These are phyloP conservation scores for Drosophila subquinaria DNA, from an alignment of 2,888 invertebrate genomes.

Conservation along the genomic window DNA sequence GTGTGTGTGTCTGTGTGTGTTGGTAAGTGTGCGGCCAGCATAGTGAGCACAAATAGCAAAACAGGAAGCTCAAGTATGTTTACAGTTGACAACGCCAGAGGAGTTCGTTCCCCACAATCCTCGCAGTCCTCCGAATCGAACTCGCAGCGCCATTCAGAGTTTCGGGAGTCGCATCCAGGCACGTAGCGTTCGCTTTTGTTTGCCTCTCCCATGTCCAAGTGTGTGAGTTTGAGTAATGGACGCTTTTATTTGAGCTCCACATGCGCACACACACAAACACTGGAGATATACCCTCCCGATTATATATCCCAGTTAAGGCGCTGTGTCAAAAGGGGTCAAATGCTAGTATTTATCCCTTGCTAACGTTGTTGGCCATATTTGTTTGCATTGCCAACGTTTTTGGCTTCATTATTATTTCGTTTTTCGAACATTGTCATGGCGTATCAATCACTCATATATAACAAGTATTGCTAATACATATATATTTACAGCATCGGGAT, in stretches of 20 bases:
- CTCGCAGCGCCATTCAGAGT: constrained; percentile 21
- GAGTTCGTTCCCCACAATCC: constrained; percentile 3
- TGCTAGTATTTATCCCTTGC: constrained; percentile 56
- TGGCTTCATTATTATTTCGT: constrained; percentile 64
- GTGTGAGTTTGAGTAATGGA: constrained; percentile 77
- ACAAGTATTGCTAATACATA: background rate
- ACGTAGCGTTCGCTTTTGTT: constrained; percentile 65
- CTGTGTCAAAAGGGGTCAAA: constrained; percentile 83
- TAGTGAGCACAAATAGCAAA: constrained; percentile 74
- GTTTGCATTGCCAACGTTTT: constrained; percentile 63
- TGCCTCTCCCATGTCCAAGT: constrained; percentile 50
- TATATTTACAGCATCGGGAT: background rate
- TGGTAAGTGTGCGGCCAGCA: constrained; percentile 51
- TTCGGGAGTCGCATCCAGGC: constrained; percentile 48
- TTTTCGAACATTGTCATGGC: constrained; percentile 57
- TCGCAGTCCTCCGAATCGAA: constrained; percentile 1
- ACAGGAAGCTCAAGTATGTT: constrained; percentile 80
- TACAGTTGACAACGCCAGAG: constrained; percentile 80
- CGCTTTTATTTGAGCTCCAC: constrained; percentile 78
- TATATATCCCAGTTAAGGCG: constrained; percentile 32
- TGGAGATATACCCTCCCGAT: background rate
- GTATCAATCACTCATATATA: constrained; percentile 77
- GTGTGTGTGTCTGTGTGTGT: constrained; percentile 43
- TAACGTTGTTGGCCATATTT: constrained; percentile 60
- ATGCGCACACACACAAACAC: constrained; percentile 28